Percentiles rank a stretch among this genome's conserved stretches.
phyloP scores from a whole-genome alignment of 64 coral and sea anemone genomes.

The Exaiptasia diaphana region DNA sequence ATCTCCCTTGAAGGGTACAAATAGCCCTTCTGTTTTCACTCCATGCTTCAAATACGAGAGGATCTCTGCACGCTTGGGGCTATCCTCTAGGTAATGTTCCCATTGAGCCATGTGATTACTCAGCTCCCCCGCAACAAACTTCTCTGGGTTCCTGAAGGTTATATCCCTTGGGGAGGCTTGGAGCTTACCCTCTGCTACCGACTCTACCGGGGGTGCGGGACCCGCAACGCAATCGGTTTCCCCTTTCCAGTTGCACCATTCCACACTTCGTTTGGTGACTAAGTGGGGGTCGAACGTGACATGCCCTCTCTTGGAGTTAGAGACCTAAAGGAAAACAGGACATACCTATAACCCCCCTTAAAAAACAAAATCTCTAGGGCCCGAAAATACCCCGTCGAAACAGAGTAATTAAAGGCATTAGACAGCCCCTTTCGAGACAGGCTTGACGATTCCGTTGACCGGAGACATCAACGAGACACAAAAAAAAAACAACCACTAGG shows the following conservation, averaged over 20 bases:
- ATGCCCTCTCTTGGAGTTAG: not conserved
- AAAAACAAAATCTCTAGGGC: too few relatives aligned
- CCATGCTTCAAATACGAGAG: not conserved
- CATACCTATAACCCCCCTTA: too few relatives aligned
- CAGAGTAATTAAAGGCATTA: conserved; percentile 23
- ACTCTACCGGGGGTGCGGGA: conserved; percentile 1
- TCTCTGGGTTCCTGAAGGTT: not conserved
- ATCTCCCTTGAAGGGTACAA: not conserved
- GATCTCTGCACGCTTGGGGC: not conserved
- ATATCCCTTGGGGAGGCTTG: not conserved
- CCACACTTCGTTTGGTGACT: not conserved
- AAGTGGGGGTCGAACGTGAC: not conserved
- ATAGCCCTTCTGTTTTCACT: not conserved
- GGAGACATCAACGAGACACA: too few relatives aligned
- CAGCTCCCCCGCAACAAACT: conserved; percentile 1
- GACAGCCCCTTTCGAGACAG: not conserved
- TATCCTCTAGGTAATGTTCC: not conserved
- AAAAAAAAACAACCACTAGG: not conserved
- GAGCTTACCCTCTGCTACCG: not conserved
- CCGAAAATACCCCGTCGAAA: conserved; percentile 9
- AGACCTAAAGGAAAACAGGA: too few relatives aligned
- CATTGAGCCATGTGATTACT: not conserved
- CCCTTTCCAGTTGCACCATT: conserved; percentile 14
- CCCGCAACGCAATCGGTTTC: not conserved
- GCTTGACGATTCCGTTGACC: too few relatives aligned